Evolutionary conservation across 1,140 invertebrate species (phyloP).

Genomic region (Procambarus virginalis): DNA sequence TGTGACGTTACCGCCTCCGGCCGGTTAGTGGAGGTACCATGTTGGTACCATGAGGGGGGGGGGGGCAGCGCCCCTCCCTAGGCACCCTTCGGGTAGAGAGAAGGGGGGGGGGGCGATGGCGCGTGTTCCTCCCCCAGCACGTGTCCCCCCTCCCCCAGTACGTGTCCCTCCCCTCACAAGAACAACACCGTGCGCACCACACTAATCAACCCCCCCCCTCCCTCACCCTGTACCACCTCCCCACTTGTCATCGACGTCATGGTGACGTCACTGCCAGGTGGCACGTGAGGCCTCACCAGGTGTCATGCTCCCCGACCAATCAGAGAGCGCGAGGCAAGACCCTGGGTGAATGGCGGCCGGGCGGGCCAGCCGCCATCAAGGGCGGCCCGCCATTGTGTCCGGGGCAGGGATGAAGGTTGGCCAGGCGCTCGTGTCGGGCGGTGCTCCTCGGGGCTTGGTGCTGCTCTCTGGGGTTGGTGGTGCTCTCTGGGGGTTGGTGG

Average conservation of each 20-base stretch:
- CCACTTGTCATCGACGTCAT: slow-evolving; percentile 26
- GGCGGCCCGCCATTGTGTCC: neutral
- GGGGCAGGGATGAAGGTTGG: slow-evolving; percentile 17
- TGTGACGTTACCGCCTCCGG: neutral
- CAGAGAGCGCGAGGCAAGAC: neutral
- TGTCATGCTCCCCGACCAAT: slow-evolving; percentile 20
- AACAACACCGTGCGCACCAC: too few relatives aligned
- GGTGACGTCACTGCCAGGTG: slow-evolving; percentile 27
- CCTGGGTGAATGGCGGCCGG: neutral
- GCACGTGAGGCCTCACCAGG: slow-evolving; percentile 21
- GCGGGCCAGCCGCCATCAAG: neutral
- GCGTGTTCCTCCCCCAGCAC: neutral
- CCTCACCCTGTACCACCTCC: neutral
- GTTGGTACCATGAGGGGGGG: neutral
- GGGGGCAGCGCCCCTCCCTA: neutral
- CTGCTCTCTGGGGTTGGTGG: neutral
- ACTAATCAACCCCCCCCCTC: too few relatives aligned
- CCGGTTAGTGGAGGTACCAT: neutral
- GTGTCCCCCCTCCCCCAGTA: neutral
- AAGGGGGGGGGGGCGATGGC: neutral
- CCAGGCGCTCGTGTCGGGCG: neutral
- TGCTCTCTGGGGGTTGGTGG: neutral
- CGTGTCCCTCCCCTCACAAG: too few relatives aligned
- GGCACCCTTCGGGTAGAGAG: neutral
- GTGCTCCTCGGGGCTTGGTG: neutral